Base-by-base conservation (phyloP, 1,140 invertebrate genomes). In the Manduca sexta region DNA sequence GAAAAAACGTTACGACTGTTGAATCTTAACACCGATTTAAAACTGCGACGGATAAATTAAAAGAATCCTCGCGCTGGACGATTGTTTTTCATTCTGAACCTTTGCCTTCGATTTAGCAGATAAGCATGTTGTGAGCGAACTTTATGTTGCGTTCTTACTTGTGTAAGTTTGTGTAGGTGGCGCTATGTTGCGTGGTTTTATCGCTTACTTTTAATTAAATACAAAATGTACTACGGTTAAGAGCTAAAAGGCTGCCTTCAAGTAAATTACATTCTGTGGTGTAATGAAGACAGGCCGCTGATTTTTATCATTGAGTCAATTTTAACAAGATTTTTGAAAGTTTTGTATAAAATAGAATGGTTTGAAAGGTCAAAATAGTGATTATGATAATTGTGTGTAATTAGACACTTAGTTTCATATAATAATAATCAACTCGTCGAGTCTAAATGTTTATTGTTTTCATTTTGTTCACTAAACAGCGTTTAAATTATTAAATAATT, bases 41-140 rank as follows among this genome's bases (percentile, higher is more conserved):
- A 76, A 74, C 64, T 71, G 71, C 69, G 62, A 73, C 57, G 67
- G 73, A 73, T 78, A 81, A 82, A 82, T 79, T 82, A 82, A 81
- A 82, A 69, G 74, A 71, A 77, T 73, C 52, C 65, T n/a, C 53
- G 61, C 53, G 57, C 47, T 43, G 52, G 56, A 33, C 64, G 65
- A 70, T 74, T 75, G 69, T 78, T 78, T 74, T 69, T 74, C 64
- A 62, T 60, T 66, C 59, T 57, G 62, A 61, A 63, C 67, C 64
- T 58, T 63, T 49, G 49, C 34, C 46, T 45, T 49, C 53, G 65
- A 69, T 68, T 52, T 21, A 11, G 29, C 52, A 38, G 69, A 72
- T 72, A 72, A 67, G 57, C 52, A 49, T 69, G 64, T 68, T 69
- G 48, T 62, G 64, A 66, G 58, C 65, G 56, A 64, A 74, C 67